Evolutionary conservation across 53 echinoderm and acorn worm genomes (phyloP).

Genomic region (Luidia sarsii): DNA sequence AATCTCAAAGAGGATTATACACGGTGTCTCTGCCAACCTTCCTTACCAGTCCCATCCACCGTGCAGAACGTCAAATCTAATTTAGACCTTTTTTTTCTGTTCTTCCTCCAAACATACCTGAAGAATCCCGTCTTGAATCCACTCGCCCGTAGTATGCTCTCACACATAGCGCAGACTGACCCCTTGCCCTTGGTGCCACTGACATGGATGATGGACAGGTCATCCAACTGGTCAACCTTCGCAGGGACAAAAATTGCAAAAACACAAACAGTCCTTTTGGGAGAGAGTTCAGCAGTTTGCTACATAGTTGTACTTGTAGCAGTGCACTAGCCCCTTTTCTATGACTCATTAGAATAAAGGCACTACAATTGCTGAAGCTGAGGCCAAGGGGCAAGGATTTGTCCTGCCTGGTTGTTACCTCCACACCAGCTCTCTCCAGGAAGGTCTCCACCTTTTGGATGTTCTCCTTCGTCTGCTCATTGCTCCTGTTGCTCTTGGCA

Average conservation of each 20-base stretch:
- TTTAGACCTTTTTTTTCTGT: neutral
- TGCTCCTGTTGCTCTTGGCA: conserved; percentile 51
- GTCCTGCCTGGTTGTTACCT: conserved; percentile 66
- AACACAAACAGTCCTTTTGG: no score
- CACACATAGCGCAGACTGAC: conserved; percentile 92
- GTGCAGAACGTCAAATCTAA: neutral
- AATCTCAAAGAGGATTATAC: no score
- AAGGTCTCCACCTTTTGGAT: conserved; percentile 70
- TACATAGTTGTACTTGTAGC: no score
- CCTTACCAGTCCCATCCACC: no score
- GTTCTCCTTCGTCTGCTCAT: conserved; percentile 56
- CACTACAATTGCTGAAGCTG: neutral
- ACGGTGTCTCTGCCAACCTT: no score
- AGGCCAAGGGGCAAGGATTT: neutral
- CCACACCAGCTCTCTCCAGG: conserved; percentile 65
- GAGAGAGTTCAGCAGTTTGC: no score
- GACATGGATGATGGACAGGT: conserved; percentile 87
- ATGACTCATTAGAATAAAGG: neutral
- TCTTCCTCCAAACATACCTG: conserved; percentile 82
- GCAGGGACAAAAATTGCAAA: conserved; percentile 10
- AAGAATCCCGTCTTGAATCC: conserved; percentile 95
- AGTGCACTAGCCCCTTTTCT: neutral
- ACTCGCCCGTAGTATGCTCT: conserved; percentile 83
- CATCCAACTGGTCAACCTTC: conserved; percentile 80
- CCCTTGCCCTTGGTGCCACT: conserved; percentile 99